Evolutionary conservation across 2,888 invertebrate genomes (phyloP).

Genomic region (Pseudoips prasinana): DNA sequence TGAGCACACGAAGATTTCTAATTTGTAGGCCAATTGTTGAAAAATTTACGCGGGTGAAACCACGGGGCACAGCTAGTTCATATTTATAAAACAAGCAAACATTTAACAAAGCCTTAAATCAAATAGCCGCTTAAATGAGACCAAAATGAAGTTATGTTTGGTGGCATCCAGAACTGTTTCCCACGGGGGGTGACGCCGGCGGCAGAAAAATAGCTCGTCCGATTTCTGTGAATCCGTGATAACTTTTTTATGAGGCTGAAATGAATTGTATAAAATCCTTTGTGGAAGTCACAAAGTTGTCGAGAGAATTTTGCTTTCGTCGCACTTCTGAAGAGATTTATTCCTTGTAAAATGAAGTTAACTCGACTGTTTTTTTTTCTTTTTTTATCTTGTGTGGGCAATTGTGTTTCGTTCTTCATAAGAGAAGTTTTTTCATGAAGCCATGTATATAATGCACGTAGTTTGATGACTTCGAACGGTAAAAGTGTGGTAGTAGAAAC

Average conservation of each 20-base stretch:
- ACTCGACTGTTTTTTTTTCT: conserved; percentile 39
- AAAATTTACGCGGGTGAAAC: too few species aligned
- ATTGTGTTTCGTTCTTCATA: conserved; percentile 12
- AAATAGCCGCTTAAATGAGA: too few species aligned
- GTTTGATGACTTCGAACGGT: too few species aligned
- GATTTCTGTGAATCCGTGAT: conserved; percentile 74
- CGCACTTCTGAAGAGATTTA: conserved; percentile 60
- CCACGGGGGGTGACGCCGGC: conserved; percentile 60
- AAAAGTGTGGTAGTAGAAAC: too few species aligned
- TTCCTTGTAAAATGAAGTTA: conserved; percentile 59
- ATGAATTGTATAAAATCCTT: conserved; percentile 77
- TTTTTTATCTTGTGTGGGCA: conserved; percentile 30
- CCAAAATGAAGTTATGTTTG: too few species aligned
- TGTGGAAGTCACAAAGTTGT: conserved; percentile 70
- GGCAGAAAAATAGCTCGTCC: conserved; percentile 70
- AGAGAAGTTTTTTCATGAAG: too few species aligned
- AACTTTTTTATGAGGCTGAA: conserved; percentile 76
- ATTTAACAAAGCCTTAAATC: too few species aligned
- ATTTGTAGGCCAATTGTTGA: too few species aligned
- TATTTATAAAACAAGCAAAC: too few species aligned
- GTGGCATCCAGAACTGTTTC: conserved; percentile 49
- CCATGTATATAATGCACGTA: too few species aligned
- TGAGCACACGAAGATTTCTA: too few species aligned
- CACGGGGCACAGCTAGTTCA: too few species aligned
- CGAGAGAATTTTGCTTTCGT: conserved; percentile 64